These are phyloP conservation scores for Rapana venosa DNA, from an alignment of 2,888 invertebrate genomes.

Conservation along the genomic window DNA sequence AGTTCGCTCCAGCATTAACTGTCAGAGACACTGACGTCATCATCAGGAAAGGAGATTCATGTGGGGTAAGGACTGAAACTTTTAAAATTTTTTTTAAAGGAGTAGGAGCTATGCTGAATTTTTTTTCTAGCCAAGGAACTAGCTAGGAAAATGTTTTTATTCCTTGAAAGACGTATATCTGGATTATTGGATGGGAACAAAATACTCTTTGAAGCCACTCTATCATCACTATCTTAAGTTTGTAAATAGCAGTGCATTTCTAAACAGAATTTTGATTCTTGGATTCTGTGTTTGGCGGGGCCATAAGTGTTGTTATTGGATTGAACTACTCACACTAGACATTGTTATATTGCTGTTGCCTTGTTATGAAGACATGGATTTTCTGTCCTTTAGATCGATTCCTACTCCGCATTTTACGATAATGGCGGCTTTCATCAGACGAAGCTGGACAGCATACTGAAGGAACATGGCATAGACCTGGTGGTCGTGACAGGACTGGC, in stretches of 20 bases:
- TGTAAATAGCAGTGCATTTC: no score
- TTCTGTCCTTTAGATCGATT: constrained; percentile 59
- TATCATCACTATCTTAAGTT: no score
- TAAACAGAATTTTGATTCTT: no score
- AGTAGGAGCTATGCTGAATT: no score
- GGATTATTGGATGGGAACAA: neutral
- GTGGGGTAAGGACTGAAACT: constrained; percentile 56
- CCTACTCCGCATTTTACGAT: constrained; percentile 70
- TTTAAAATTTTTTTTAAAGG: neutral
- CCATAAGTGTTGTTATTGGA: no score
- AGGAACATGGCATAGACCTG: constrained; percentile 51
- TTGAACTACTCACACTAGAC: no score
- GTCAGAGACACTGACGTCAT: constrained; percentile 56
- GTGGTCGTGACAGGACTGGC: constrained; percentile 70
- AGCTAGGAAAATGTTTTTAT: no score
- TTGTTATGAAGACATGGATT: no score
- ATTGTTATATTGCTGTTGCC: no score
- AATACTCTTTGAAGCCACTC: no score
- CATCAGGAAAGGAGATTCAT: constrained; percentile 63
- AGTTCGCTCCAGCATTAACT: constrained; percentile 52
- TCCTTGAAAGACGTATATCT: neutral
- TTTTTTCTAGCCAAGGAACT: no score
- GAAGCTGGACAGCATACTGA: constrained; percentile 56
- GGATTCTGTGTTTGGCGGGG: no score
- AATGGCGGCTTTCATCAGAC: constrained; percentile 68